phyloP scores from a whole-genome alignment of 1,140 invertebrate genomes.

The Pogonus chalceus region DNA sequence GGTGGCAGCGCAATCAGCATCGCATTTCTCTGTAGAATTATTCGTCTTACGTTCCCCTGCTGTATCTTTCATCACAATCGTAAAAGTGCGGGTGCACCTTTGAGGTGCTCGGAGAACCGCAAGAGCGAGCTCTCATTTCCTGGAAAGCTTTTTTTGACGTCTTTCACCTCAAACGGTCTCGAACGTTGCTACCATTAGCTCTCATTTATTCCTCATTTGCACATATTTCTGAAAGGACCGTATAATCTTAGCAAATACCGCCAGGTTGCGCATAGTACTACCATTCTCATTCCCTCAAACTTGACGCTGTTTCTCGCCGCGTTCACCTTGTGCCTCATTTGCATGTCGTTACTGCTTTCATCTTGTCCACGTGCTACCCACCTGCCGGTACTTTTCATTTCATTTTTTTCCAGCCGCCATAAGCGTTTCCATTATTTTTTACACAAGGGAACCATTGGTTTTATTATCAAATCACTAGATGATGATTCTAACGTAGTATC shows the following conservation, averaged over 20 bases:
- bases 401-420: not conserved
- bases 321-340: slow-evolving; percentile 17
- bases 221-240: slow-evolving; percentile 13
- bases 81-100: slow-evolving; percentile 5
- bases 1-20: no score
- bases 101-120: not conserved
- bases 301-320: not conserved
- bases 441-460: not conserved
- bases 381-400: slow-evolving; percentile 2
- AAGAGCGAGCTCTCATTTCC: slow-evolving; percentile 10
- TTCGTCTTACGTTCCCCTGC: not conserved
- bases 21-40: no score
- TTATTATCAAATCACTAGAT: not conserved
- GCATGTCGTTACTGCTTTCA: slow-evolving; percentile 16
- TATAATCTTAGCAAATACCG: slow-evolving; percentile 15
- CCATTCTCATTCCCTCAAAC: slow-evolving; percentile 6
- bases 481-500: not conserved
- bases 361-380: not conserved
- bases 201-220: slow-evolving; percentile 17
- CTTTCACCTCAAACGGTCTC: slow-evolving; percentile 13
- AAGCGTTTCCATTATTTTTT: no score
- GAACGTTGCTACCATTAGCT: slow-evolving; percentile 13
- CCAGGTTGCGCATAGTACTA: not conserved
- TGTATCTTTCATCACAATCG: not conserved
- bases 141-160: slow-evolving; percentile 3